Percentiles rank a stretch among this genome's conserved stretches.
phyloP scores from a whole-genome alignment of 2,888 invertebrate genomes.

The Protodeltote pygarga region DNA sequence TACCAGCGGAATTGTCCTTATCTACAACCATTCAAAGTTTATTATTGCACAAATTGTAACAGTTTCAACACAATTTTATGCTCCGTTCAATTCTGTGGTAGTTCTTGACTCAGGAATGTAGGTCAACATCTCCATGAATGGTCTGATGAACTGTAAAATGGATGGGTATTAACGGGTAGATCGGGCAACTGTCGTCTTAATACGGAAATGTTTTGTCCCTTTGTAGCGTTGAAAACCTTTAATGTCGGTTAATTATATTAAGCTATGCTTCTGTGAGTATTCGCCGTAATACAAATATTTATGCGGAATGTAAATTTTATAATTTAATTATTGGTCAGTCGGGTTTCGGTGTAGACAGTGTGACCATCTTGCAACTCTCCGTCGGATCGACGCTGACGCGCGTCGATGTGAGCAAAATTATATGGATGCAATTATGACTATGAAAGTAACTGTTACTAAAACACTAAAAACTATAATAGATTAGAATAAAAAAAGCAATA shows the following conservation, averaged over 20 bases:
- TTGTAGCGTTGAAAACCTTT: constrained; percentile 22
- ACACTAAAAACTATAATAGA: no score
- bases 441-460: no score
- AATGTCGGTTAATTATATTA: constrained; percentile 21
- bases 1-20: constrained; percentile 17
- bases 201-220: constrained; percentile 31
- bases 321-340: no score
- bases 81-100: constrained; percentile 34
- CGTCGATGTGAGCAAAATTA: no score
- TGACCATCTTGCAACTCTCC: no score
- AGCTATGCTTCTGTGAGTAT: constrained; percentile 20
- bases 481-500: no score
- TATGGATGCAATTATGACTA: no score
- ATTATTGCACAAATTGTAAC: constrained; percentile 21
- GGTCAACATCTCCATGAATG: constrained; percentile 59
- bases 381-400: no score
- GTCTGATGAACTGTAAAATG: constrained; percentile 52
- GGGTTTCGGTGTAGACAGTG: no score
- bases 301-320: no score
- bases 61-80: constrained; percentile 27
- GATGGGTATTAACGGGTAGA: constrained; percentile 31
- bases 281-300: constrained; percentile 10
- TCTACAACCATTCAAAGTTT: neutral
- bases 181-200: constrained; percentile 26
- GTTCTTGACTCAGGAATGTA: constrained; percentile 49